phyloP scores from a whole-genome alignment of 2,113 vertebrate genomes.

The Stegostoma tigrinum region DNA sequence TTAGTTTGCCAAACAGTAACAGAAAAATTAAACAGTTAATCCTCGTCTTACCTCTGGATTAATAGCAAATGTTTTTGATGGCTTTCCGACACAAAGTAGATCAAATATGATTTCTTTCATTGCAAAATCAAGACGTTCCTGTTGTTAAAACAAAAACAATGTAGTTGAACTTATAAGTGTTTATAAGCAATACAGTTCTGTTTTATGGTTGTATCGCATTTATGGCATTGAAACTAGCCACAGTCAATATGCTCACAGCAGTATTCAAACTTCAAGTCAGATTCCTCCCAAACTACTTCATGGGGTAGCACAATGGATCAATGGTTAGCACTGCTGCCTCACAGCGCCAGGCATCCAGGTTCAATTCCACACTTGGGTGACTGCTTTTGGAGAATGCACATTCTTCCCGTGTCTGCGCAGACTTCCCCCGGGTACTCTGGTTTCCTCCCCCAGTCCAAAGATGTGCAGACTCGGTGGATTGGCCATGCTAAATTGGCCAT shows the following conservation, averaged over 20 bases:
- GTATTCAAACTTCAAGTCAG: neutral
- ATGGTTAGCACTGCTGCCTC: too few relatives aligned
- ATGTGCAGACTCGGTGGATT: too few relatives aligned
- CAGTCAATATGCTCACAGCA: too few relatives aligned
- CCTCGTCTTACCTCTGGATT: conserved; percentile 83
- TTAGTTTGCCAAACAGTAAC: neutral
- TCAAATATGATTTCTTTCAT: conserved; percentile 99
- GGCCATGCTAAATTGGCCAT: too few relatives aligned
- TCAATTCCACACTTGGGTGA: too few relatives aligned
- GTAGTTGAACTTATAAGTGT: neutral
- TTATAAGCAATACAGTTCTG: neutral
- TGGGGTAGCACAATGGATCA: too few relatives aligned
- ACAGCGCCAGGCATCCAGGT: too few relatives aligned
- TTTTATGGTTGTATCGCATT: neutral
- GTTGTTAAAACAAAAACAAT: conserved; percentile 41
- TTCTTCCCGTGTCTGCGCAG: too few relatives aligned
- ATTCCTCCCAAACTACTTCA: neutral
- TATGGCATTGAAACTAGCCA: neutral
- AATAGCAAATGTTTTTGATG: conserved; percentile 95
- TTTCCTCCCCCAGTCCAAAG: too few relatives aligned
- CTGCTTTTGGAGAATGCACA: too few relatives aligned
- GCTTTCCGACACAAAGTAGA: conserved; percentile 97
- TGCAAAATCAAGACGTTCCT: conserved; percentile 99
- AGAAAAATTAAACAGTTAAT: neutral
- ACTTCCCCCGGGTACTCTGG: too few relatives aligned